Conservation (phyloP, 2,888 invertebrate genomes). For the Notodonta dromedarius region DNA sequence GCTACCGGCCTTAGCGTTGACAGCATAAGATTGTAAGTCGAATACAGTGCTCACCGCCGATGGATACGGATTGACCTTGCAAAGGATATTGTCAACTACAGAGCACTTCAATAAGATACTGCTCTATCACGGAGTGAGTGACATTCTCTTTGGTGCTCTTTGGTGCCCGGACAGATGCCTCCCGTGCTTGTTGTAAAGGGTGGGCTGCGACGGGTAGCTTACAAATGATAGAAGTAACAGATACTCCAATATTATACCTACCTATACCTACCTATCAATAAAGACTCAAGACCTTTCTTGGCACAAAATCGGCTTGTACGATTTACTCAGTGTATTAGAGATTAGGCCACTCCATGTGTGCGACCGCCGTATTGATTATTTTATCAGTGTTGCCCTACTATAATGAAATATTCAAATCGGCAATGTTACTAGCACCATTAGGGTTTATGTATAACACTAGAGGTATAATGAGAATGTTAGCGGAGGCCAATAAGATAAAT, state of each 20-base stretch:
- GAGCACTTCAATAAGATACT: slow-evolving; percentile 25
- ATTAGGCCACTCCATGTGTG: slow-evolving; percentile 59
- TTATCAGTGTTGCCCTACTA: slow-evolving; percentile 48
- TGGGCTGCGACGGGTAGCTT: slow-evolving; percentile 83
- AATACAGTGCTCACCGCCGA: slow-evolving; percentile 50
- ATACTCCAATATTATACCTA: slow-evolving; percentile 53
- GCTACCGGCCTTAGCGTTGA: slow-evolving; percentile 18
- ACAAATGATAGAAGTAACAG: slow-evolving; percentile 66
- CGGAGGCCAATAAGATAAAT: slow-evolving; percentile 37
- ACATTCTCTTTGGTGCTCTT: slow-evolving; percentile 35
- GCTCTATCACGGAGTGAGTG: slow-evolving; percentile 47
- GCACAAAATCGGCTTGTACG: slow-evolving; percentile 60
- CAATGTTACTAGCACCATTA: slow-evolving; percentile 53
- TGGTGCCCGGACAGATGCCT: slow-evolving; percentile 46
- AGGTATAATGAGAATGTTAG: slow-evolving; percentile 50
- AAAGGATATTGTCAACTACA: slow-evolving; percentile 39
- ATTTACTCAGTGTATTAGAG: slow-evolving; percentile 49
- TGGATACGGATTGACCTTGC: slow-evolving; percentile 50
- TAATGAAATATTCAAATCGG: slow-evolving; percentile 47
- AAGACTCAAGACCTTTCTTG: slow-evolving; percentile 59
- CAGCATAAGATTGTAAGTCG: slow-evolving; percentile 39
- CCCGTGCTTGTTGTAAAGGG: slow-evolving; percentile 72
- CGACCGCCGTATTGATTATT: slow-evolving; percentile 52
- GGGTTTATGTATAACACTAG: slow-evolving; percentile 52
- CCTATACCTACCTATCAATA: slow-evolving; percentile 36